These are phyloP conservation scores for Eublepharis macularius DNA, from an alignment of 2,113 vertebrate genomes.

Conservation along the genomic window DNA sequence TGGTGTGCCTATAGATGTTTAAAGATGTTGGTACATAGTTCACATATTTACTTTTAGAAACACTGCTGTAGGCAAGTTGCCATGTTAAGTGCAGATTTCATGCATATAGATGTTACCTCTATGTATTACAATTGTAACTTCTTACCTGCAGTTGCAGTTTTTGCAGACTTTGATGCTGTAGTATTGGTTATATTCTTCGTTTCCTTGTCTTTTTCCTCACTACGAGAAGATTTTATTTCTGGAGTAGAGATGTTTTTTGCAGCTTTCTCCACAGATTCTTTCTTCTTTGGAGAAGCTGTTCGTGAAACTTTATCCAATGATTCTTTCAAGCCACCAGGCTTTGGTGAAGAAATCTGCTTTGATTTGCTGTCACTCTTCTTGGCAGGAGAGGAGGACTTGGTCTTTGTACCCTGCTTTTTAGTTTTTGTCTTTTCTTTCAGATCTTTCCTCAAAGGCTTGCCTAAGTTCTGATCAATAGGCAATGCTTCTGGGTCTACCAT, in stretches of 20 bases:
- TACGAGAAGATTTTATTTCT: constrained; percentile 75
- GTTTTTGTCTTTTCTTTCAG: constrained; percentile 89
- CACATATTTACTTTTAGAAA: neutral
- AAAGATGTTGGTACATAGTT: neutral
- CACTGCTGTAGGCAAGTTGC: too few relatives aligned
- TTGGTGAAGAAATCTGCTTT: constrained; percentile 80
- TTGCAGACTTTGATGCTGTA: constrained; percentile 86
- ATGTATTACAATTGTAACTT: neutral
- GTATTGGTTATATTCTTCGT: constrained; percentile 95
- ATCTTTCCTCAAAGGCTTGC: constrained; percentile 87
- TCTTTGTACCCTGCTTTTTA: constrained; percentile 87
- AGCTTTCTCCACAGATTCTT: constrained; percentile 78
- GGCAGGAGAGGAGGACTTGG: constrained; percentile 88
- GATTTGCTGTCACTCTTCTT: constrained; percentile 85
- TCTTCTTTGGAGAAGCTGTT: constrained; percentile 90
- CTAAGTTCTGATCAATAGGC: constrained; percentile 85
- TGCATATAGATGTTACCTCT: neutral
- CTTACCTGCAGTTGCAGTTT: constrained; percentile 86
- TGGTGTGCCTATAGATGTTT: neutral
- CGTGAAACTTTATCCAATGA: constrained; percentile 81
- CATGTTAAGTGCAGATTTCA: neutral
- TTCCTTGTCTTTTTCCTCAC: constrained; percentile 90
- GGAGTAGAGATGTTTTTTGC: constrained; percentile 72
- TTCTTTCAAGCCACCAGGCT: constrained; percentile 83
- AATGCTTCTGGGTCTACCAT: constrained; percentile 95